Conservation (phyloP, 2,888 invertebrate species). For the Nephrotoma appendiculata region DNA sequence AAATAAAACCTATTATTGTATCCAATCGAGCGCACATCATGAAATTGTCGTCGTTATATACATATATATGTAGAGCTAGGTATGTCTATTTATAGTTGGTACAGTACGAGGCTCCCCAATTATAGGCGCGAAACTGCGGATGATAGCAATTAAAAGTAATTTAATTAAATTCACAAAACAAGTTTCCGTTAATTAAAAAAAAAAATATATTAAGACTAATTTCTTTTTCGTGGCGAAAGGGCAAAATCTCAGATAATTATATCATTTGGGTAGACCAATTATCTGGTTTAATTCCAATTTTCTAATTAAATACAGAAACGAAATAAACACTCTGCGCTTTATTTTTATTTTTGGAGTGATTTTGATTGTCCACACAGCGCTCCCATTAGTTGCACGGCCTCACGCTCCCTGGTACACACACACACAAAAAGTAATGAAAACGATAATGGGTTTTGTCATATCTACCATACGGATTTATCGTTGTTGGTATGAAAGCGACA, state of each 20-base stretch:
- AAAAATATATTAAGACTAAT: neutral
- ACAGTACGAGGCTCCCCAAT: neutral
- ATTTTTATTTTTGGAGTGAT: neutral
- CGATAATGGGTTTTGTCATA: neutral
- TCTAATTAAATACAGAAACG: neutral
- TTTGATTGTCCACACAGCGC: neutral
- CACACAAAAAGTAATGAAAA: neutral
- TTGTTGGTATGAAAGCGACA: neutral
- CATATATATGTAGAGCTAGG: no score
- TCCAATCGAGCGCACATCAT: neutral
- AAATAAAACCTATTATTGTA: neutral
- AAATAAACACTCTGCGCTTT: neutral
- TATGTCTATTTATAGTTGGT: no score
- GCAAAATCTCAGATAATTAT: neutral
- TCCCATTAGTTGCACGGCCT: neutral
- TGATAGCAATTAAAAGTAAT: neutral
- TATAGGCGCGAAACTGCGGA: neutral
- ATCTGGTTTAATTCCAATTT: neutral
- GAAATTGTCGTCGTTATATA: neutral
- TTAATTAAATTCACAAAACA: neutral
- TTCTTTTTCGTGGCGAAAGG: neutral
- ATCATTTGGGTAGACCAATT: neutral
- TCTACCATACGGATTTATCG: neutral
- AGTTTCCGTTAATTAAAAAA: neutral
- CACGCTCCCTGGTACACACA: no score